Conservation (phyloP, 1,140 invertebrate genomes). For the Coelopa frigida region DNA sequence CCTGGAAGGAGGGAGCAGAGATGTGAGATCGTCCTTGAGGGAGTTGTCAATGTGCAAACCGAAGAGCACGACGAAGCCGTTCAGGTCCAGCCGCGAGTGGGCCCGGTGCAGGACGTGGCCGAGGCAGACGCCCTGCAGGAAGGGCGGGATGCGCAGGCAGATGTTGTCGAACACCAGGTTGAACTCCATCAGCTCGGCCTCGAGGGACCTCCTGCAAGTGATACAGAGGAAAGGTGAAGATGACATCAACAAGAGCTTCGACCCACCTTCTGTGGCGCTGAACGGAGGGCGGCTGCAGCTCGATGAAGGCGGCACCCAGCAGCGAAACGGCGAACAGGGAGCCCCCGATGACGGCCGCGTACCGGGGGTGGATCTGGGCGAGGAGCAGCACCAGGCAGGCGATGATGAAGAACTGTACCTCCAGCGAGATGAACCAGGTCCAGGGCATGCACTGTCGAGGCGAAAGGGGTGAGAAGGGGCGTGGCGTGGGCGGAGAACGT, state of each 20-base stretch:
- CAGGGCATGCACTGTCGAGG: constrained; percentile 20
- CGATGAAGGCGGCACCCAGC: constrained; percentile 10
- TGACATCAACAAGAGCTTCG: not conserved
- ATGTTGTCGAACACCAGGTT: constrained; percentile 43
- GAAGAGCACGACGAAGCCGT: constrained; percentile 36
- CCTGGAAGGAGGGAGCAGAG: constrained; percentile 8
- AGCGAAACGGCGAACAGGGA: constrained; percentile 12
- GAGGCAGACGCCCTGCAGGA: constrained; percentile 43
- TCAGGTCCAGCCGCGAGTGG: constrained; percentile 37
- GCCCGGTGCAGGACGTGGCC: constrained; percentile 43
- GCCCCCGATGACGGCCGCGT: constrained; percentile 13
- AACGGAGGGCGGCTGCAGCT: no score
- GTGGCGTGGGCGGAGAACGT: not conserved
- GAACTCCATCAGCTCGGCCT: constrained; percentile 12
- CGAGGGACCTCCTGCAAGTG: no score
- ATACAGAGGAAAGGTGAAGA: not conserved
- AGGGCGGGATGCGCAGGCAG: constrained; percentile 44
- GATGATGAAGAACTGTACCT: constrained; percentile 18
- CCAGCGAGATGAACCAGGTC: constrained; percentile 19
- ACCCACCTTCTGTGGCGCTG: not conserved
- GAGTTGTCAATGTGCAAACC: no score
- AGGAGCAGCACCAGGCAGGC: constrained; percentile 17
- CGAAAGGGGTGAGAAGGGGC: not conserved
- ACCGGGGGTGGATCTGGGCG: constrained; percentile 14
- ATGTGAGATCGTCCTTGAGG: no score